A percentile compares a stretch with the other conserved stretches of the same genome.
Evolutionary conservation across 2,888 invertebrate genomes (phyloP).

Genomic region (Rugalucina vietnamica): DNA sequence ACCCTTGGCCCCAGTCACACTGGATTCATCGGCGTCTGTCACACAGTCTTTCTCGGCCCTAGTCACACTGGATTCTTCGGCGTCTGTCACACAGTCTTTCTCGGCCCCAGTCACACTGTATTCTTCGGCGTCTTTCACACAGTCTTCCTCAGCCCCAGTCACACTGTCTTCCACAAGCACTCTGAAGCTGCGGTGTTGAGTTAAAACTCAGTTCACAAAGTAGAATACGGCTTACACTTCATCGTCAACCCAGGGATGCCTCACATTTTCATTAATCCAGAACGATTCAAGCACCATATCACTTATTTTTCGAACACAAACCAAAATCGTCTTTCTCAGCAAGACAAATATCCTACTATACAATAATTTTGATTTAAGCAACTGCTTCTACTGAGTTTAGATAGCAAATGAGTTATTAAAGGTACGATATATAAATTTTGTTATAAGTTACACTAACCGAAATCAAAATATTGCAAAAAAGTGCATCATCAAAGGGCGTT

Average conservation of each 20-base stretch:
- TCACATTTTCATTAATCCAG: background rate
- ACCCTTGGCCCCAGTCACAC: too few relatives aligned
- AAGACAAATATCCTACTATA: background rate
- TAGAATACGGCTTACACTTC: background rate
- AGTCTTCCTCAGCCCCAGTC: too few relatives aligned
- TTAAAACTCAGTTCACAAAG: background rate
- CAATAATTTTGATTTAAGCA: background rate
- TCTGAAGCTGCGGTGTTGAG: too few relatives aligned
- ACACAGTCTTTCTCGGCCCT: too few relatives aligned
- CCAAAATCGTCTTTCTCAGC: background rate
- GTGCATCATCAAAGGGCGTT: background rate
- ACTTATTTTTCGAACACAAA: background rate
- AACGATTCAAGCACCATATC: background rate
- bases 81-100: too few relatives aligned
- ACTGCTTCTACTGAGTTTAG: background rate
- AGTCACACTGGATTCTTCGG: too few relatives aligned
- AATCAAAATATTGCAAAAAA: background rate
- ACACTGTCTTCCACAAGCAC: too few relatives aligned
- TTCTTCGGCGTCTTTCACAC: too few relatives aligned
- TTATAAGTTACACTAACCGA: background rate
- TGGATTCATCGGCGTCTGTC: too few relatives aligned
- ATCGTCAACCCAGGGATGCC: background rate
- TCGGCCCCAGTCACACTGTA: too few relatives aligned
- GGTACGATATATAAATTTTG: background rate
- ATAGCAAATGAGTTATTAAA: background rate